phyloP scores from a whole-genome alignment of 2,113 vertebrate species.

The Aegithalos caudatus region DNA sequence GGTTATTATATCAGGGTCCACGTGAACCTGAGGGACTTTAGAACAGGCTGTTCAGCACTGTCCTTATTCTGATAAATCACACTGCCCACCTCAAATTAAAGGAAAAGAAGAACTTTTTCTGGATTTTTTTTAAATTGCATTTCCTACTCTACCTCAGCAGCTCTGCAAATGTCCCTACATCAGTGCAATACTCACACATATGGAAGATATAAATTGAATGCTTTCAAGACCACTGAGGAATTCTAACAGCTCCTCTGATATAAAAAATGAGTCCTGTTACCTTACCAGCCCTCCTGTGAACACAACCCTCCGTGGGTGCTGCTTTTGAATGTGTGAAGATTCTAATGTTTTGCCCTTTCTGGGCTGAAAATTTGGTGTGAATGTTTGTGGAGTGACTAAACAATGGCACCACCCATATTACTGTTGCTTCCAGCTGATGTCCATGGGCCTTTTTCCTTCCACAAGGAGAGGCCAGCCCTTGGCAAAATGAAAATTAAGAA shows the following conservation, averaged over 20 bases:
- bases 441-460: not conserved
- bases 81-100: not conserved
- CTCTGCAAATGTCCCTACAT: not conserved
- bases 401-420: fast-evolving
- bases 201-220: fast-evolving
- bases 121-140: not conserved
- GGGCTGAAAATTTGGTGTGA: fast-evolving
- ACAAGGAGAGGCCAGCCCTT: not conserved
- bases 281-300: not conserved
- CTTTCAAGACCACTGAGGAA: not conserved
- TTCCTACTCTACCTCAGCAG: not conserved
- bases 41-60: not conserved
- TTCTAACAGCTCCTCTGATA: not conserved
- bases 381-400: not conserved
- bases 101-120: not conserved
- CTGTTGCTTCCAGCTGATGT: not conserved
- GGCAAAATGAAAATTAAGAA: not conserved
- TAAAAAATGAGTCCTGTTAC: not conserved
- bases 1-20: not conserved
- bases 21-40: not conserved
- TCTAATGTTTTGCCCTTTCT: not conserved
- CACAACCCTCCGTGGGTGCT: not conserved
- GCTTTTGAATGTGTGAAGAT: not conserved
- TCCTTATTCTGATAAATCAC: not conserved
- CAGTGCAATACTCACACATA: not conserved